phyloP scores from a whole-genome alignment of 2,113 vertebrate genomes.

The Gallinago paraguaiae region DNA sequence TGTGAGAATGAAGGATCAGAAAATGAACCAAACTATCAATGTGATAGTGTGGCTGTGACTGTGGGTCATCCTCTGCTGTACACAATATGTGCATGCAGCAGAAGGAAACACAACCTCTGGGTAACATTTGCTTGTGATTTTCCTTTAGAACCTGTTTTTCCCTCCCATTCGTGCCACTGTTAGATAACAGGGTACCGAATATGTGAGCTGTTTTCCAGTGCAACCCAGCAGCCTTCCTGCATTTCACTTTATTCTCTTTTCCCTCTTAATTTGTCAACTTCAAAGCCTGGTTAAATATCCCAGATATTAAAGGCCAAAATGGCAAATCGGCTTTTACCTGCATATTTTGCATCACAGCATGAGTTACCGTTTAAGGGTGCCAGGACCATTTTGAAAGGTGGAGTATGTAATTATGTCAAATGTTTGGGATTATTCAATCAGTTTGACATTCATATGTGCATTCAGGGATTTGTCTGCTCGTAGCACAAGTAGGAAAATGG shows the following conservation, averaged over 20 bases:
- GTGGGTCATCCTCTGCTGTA: not conserved
- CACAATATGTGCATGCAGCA: fast-evolving
- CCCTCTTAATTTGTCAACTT: slow-evolving; percentile 21
- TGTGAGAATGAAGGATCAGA: not conserved
- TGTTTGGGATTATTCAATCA: not conserved
- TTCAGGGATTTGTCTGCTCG: slow-evolving; percentile 8
- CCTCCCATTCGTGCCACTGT: not conserved
- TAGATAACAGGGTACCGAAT: not conserved
- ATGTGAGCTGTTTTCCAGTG: not conserved
- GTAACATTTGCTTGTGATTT: not conserved
- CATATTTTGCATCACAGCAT: not conserved
- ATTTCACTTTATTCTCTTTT: not conserved
- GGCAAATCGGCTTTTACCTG: slow-evolving; percentile 20
- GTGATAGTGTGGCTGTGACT: not conserved
- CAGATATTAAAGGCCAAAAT: slow-evolving; percentile 17
- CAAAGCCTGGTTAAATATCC: slow-evolving; percentile 23
- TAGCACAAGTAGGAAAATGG: slow-evolving; percentile 1
- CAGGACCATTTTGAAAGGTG: slow-evolving; percentile 11
- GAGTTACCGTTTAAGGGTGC: not conserved
- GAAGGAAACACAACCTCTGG: not conserved
- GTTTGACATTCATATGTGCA: slow-evolving; percentile 9
- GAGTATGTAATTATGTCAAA: slow-evolving; percentile 15
- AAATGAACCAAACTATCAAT: not conserved
- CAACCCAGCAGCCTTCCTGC: not conserved
- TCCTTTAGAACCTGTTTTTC: not conserved